phyloP scores from a whole-genome alignment of 1,140 invertebrate genomes.

The Drosophila carrolli region DNA sequence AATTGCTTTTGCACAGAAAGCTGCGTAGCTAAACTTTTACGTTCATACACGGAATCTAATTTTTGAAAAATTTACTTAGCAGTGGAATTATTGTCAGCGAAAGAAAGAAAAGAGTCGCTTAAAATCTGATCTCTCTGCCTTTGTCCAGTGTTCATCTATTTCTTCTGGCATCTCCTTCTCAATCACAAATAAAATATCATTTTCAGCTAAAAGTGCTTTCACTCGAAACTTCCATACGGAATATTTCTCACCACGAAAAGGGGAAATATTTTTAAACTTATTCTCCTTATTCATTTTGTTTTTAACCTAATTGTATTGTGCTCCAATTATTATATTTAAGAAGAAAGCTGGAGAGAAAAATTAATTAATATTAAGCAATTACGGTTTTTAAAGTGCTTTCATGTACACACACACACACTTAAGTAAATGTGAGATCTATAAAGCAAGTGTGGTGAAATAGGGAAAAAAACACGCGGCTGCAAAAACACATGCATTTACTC shows the following conservation, averaged over 20 bases:
- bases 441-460: background rate
- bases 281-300: slow-evolving; percentile 5
- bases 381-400: background rate
- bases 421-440: background rate
- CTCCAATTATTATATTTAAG: background rate
- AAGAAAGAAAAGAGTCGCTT: slow-evolving; percentile 73
- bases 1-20: slow-evolving; percentile 78
- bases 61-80: slow-evolving; percentile 75
- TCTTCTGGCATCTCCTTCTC: too few relatives aligned
- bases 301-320: background rate
- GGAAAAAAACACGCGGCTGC: background rate
- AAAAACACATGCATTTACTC: background rate
- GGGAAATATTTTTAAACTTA: slow-evolving; percentile 8
- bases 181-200: background rate
- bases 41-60: slow-evolving; percentile 81
- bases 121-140: slow-evolving; percentile 44
- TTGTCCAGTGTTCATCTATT: background rate
- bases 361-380: background rate
- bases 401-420: slow-evolving; percentile 1
- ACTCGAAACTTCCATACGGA: slow-evolving; percentile 1
- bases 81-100: slow-evolving; percentile 62
- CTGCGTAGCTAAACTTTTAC: slow-evolving; percentile 83
- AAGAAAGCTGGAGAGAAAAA: background rate
- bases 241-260: background rate
- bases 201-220: background rate